Evolutionary conservation across 2,888 invertebrate genomes (phyloP).

Genomic region (Odontomyia ornata): DNA sequence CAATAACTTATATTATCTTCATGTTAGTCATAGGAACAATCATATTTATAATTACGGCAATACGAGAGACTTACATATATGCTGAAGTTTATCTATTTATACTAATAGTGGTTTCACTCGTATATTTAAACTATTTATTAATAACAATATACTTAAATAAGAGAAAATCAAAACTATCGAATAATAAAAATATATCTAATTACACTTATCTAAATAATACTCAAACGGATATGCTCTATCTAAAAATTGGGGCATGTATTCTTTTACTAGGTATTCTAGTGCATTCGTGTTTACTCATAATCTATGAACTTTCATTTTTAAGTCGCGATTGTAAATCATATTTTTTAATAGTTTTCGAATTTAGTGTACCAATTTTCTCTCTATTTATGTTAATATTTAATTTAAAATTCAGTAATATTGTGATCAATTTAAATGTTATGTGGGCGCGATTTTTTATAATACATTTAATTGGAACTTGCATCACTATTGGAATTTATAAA

Average conservation of each 20-base stretch:
- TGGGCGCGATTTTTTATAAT: slow-evolving; percentile 78
- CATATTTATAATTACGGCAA: slow-evolving; percentile 71
- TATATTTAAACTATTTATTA: slow-evolving; percentile 70
- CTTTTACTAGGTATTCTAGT: slow-evolving; percentile 83
- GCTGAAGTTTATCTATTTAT: slow-evolving; percentile 66
- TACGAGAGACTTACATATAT: slow-evolving; percentile 64
- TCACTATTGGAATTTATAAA: slow-evolving; percentile 84
- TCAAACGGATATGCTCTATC: slow-evolving; percentile 79
- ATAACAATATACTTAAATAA: slow-evolving; percentile 72
- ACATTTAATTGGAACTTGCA: slow-evolving; percentile 81
- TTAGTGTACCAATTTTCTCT: slow-evolving; percentile 78
- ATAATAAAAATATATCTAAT: slow-evolving; percentile 64
- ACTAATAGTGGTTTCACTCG: slow-evolving; percentile 47
- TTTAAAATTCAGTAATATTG: slow-evolving; percentile 84
- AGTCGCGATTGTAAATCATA: slow-evolving; percentile 70
- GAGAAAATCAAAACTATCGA: slow-evolving; percentile 61
- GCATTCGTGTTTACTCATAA: slow-evolving; percentile 75
- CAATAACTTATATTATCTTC: slow-evolving; percentile 72
- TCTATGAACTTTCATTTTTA: slow-evolving; percentile 73
- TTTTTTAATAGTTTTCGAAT: slow-evolving; percentile 70
- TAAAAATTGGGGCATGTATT: slow-evolving; percentile 77
- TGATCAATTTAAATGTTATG: slow-evolving; percentile 64
- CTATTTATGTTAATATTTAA: slow-evolving; percentile 81
- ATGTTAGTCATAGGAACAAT: slow-evolving; percentile 74
- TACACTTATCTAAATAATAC: slow-evolving; percentile 69